Evolutionary conservation across 2,797 vertebrate genomes (phyloP).

Genomic region (Sebastes trivittatus): DNA sequence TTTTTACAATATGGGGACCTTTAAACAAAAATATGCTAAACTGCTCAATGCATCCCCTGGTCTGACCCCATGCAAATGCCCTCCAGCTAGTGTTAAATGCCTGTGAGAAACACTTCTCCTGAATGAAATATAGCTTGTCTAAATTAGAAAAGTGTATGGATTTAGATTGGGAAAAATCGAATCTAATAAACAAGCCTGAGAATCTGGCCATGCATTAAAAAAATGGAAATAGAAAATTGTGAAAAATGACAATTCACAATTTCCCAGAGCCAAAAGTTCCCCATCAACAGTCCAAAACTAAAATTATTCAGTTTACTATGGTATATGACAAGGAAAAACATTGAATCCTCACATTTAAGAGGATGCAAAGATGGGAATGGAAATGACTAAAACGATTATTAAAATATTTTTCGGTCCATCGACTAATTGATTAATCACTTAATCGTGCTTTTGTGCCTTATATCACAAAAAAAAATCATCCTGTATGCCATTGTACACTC

Average conservation of each 20-base stretch:
- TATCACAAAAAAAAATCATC: neutral
- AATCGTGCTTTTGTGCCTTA: neutral
- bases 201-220: neutral
- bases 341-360: neutral
- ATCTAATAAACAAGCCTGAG: neutral
- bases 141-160: neutral
- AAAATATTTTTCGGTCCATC: neutral
- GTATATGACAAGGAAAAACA: neutral
- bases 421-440: neutral
- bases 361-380: neutral
- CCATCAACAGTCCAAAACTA: neutral
- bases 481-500: neutral
- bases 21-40: neutral
- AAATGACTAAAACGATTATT: neutral
- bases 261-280: neutral
- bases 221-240: neutral
- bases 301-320: neutral
- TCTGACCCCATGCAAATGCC: neutral
- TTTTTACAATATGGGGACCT: too few relatives aligned
- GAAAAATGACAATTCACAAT: neutral
- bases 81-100: neutral
- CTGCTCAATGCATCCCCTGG: neutral
- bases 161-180: neutral
- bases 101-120: neutral
- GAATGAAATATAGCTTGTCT: neutral